phyloP scores from a whole-genome alignment of 2,888 invertebrate genomes.

The Artemia sp. region DNA sequence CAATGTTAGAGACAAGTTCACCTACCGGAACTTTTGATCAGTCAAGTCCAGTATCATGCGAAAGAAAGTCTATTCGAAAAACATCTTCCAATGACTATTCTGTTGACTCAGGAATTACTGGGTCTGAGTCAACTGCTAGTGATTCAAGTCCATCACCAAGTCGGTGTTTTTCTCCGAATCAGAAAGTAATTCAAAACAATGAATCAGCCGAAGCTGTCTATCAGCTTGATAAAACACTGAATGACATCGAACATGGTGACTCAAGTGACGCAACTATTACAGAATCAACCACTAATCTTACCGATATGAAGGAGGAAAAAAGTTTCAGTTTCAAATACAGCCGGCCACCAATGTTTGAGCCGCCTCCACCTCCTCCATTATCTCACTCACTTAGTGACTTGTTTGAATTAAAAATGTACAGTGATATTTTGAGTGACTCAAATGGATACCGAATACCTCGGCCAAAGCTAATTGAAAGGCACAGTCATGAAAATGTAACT shows the following conservation, averaged over 20 bases:
- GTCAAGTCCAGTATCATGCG: background rate
- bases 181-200: background rate
- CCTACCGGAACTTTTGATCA: background rate
- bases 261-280: constrained; percentile 7
- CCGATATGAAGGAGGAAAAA: background rate
- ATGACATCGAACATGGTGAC: constrained; percentile 4
- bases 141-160: background rate
- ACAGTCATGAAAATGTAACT: constrained; percentile 11
- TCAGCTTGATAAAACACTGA: constrained; percentile 2
- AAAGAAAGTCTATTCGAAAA: background rate
- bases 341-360: constrained; percentile 3
- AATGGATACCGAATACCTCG: constrained; percentile 9
- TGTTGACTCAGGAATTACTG: constrained; percentile 11
- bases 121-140: background rate
- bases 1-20: background rate
- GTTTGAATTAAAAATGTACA: constrained; percentile 4
- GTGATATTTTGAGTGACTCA: background rate
- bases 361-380: constrained; percentile 6
- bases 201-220: background rate
- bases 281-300: constrained; percentile 8
- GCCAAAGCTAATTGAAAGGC: background rate
- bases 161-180: constrained; percentile 1
- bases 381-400: background rate
- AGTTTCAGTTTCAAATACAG: background rate
- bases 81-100: constrained; percentile 15